A percentile compares a stretch with the other conserved stretches of the same genome.
Evolutionary conservation across 2,888 invertebrate species (phyloP).

Genomic region (Melitaea athalia): DNA sequence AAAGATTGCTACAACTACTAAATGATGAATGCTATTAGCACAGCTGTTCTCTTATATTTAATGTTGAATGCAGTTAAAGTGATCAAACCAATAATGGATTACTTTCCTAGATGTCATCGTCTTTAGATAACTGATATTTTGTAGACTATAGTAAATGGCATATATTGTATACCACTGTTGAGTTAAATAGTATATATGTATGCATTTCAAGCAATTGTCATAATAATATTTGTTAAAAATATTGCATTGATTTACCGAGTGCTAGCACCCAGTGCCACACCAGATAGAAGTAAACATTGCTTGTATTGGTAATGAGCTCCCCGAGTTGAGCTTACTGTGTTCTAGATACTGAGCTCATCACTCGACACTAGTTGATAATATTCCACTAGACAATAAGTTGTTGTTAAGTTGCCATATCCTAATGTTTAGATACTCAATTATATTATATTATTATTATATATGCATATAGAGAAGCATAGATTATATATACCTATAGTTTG

Average conservation of each 20-base stretch:
- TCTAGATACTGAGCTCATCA: conserved; percentile 16
- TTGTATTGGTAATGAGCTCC: conserved; percentile 13
- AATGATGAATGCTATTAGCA: conserved; percentile 4
- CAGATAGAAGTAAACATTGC: not conserved
- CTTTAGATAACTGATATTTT: conserved; percentile 3
- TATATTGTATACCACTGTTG: conserved; percentile 10
- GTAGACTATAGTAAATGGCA: conserved; percentile 4
- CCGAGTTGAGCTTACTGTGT: conserved; percentile 10
- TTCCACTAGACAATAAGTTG: conserved; percentile 81
- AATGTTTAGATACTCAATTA: conserved; percentile 79
- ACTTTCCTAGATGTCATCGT: not conserved
- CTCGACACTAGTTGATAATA: conserved; percentile 46
- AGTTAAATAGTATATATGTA: conserved; percentile 1
- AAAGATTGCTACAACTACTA: conserved; percentile 11
- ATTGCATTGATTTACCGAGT: not conserved
- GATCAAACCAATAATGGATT: not conserved
- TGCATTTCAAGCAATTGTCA: not conserved
- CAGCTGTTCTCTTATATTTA: not conserved
- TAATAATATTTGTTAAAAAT: conserved; percentile 8
- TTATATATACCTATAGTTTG: conserved; percentile 77
- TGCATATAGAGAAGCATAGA: conserved; percentile 71
- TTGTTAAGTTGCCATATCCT: conserved; percentile 81
- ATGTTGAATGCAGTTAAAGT: not conserved
- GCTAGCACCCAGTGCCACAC: not conserved
- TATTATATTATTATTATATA: conserved; percentile 70